Evolutionary conservation across 2,888 invertebrate species (phyloP).

Genomic region (Cotesia congregata): DNA sequence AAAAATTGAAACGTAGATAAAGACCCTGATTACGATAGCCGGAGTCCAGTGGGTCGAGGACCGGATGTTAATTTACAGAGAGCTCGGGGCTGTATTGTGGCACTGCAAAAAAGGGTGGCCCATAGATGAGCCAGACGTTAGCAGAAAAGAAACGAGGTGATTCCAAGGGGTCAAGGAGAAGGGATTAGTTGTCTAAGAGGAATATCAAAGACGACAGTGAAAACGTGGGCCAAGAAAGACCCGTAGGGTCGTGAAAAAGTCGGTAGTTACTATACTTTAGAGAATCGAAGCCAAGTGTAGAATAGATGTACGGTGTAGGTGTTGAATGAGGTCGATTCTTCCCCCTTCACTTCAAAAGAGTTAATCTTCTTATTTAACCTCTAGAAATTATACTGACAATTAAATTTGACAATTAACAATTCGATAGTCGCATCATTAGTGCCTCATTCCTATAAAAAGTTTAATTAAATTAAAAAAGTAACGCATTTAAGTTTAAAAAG

Average conservation of each 20-base stretch:
- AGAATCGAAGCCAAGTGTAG: no score
- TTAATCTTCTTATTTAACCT: not conserved
- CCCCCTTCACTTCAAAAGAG: not conserved
- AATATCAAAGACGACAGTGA: constrained; percentile 20
- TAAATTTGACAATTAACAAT: not conserved
- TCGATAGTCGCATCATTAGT: not conserved
- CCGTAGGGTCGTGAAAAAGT: not conserved
- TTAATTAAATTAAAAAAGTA: not conserved
- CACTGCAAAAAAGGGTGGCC: not conserved
- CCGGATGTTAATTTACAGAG: constrained; percentile 36
- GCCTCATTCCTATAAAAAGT: not conserved
- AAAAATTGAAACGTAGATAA: constrained; percentile 4
- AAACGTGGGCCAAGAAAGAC: not conserved
- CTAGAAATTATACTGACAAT: not conserved
- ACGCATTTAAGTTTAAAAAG: not conserved
- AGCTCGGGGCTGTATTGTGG: constrained; percentile 7
- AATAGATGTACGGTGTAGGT: not conserved
- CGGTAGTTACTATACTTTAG: no score
- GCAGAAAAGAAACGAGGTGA: constrained; percentile 23
- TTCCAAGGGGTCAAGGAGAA: constrained; percentile 21
- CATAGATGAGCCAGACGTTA: not conserved
- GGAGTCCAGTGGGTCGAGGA: constrained; percentile 22
- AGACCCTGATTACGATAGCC: constrained; percentile 13
- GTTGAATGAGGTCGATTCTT: not conserved
- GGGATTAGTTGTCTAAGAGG: constrained; percentile 27